Conservation (phyloP, 2,113 vertebrate species). For the Pantherophis guttatus region DNA sequence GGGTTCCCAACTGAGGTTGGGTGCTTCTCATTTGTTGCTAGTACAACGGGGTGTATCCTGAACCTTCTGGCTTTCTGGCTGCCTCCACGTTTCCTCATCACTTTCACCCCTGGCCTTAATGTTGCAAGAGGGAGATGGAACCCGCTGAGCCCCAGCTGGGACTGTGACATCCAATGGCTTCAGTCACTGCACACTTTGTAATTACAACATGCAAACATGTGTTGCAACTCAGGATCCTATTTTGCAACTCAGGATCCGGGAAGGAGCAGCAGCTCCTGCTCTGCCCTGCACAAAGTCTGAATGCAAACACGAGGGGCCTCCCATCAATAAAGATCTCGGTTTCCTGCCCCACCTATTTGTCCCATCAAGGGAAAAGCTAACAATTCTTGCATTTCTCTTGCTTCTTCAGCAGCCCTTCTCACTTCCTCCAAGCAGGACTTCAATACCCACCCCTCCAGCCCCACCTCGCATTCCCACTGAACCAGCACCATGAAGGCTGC, state of each 20-base stretch:
- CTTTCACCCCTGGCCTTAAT: neutral
- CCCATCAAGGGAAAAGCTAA: neutral
- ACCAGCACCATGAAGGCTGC: neutral
- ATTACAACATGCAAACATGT: neutral
- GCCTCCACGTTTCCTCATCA: neutral
- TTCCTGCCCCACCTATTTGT: no score
- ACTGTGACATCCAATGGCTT: neutral
- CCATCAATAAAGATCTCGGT: neutral
- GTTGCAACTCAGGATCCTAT: neutral
- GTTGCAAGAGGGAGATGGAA: neutral
- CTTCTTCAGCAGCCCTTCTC: neutral
- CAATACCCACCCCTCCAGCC: neutral
- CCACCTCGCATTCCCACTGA: no score
- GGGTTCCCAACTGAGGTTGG: neutral
- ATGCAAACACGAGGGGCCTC: neutral
- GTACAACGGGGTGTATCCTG: neutral
- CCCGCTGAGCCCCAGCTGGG: neutral
- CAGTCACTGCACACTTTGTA: neutral
- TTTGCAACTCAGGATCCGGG: neutral
- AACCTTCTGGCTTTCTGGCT: neutral
- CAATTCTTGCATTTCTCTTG: neutral
- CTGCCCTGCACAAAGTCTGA: accelerated
- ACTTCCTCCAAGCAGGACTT: neutral
- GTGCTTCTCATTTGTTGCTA: neutral
- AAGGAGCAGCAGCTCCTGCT: neutral